Base-by-base conservation (phyloP, 2,113 vertebrate species). In the Hassar affinis region DNA sequence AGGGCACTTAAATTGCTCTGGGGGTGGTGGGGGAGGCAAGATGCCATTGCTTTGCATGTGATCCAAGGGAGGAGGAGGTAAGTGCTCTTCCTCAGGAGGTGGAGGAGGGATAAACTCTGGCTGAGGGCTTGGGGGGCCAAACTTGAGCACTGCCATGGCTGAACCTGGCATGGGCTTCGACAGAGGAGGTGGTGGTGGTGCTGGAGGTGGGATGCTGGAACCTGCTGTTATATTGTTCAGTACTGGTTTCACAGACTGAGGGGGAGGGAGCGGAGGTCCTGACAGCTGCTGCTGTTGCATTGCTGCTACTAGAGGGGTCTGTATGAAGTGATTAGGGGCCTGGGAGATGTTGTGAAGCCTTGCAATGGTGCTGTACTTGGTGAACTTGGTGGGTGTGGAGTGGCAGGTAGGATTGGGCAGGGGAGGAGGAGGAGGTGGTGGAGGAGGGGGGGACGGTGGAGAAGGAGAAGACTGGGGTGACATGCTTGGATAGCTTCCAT, bases 301-400 rank as follows among this genome's bases (percentile, higher is more conserved):
- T 25, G 84, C 83, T 27, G 84, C 83, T 4, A 85, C 80, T 30
- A 80, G 61, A 1, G 91, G 11, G 30, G 90, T 79, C 64, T 84
- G 85, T 77, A 93, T 95, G 80, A 91, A 93, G 35, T 95, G 92
- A 72, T 88, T 89, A 6, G 93, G 90, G 0, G 91, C 80, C 85
- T 93, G 94, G 35, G 93, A 88, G n/a, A 94, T 92, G 3, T 92
- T 92, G 89, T 97, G 96, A 78, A 96, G 86, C 49, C 94, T 92
- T 54, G 96, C 93, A 79, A 97, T 93, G 0, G 96, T 98, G 93
- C 96, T 97, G 92, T 96, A 97, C 86, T 97, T 98, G 54, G 95
- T 90, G 4, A 96, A 96, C 47, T 94, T 86, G 1, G 94, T 79
- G 20, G 95, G 88, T 0, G 92, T 81, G 0, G 92, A 74, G 90